phyloP scores from a whole-genome alignment of 1,140 invertebrate genomes.

The Anagrus nilaparvatae region DNA sequence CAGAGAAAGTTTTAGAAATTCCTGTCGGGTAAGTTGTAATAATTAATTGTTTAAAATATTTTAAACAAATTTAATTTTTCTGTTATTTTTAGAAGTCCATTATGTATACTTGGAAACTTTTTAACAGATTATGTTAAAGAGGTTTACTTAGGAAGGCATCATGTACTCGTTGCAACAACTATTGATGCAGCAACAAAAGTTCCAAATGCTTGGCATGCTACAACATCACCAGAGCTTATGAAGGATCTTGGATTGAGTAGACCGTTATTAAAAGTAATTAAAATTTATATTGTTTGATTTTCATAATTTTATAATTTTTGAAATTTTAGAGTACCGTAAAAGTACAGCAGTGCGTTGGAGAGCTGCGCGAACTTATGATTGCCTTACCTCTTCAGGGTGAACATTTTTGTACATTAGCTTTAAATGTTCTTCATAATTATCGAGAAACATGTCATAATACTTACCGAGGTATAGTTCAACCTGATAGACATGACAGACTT shows the following conservation, averaged over 20 bases:
- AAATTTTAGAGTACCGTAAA: conserved; percentile 56
- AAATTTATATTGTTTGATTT: not conserved
- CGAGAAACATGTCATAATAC: conserved; percentile 65
- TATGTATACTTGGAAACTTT: conserved; percentile 61
- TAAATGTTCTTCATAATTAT: conserved; percentile 61
- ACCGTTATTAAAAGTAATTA: conserved; percentile 58
- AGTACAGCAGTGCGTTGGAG: conserved; percentile 59
- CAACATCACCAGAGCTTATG: conserved; percentile 56
- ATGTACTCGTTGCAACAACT: conserved; percentile 47
- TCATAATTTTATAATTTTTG: not conserved
- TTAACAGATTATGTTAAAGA: conserved; percentile 67
- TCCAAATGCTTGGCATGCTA: conserved; percentile 62
- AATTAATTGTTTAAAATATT: conserved; percentile 15
- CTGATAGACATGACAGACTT: conserved; percentile 67
- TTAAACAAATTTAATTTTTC: not conserved
- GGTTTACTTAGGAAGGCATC: conserved; percentile 52
- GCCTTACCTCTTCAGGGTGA: conserved; percentile 62
- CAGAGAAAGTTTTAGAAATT: conserved; percentile 56
- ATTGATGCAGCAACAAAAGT: conserved; percentile 61
- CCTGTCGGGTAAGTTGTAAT: conserved; percentile 45
- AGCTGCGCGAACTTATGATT: conserved; percentile 58
- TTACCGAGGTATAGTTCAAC: conserved; percentile 67
- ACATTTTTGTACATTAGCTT: conserved; percentile 58
- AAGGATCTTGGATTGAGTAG: conserved; percentile 49
- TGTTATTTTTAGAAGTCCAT: conserved; percentile 40